Evolutionary conservation across 2,888 invertebrate species (phyloP).

Genomic region (Empis livida): DNA sequence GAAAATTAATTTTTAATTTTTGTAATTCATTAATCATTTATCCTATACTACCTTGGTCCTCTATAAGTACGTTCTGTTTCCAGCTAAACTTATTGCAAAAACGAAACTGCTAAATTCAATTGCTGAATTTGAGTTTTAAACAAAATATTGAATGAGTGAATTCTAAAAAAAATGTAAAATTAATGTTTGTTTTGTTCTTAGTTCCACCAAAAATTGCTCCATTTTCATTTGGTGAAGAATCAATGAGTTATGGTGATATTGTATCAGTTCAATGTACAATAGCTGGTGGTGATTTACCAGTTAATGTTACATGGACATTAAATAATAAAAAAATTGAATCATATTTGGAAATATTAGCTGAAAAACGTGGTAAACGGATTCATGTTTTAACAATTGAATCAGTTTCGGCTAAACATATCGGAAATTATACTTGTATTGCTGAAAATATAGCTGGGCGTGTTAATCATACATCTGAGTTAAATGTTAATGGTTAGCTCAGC

Average conservation of each 20-base stretch:
- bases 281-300: constrained; percentile 44
- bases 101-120: neutral
- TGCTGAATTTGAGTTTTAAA: no score
- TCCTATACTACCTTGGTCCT: neutral
- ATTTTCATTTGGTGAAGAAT: constrained; percentile 59
- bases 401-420: constrained; percentile 54
- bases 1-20: constrained; percentile 15
- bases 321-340: constrained; percentile 37
- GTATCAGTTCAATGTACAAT: constrained; percentile 40
- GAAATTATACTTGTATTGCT: constrained; percentile 63
- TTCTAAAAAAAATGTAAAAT: neutral
- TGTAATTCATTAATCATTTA: neutral
- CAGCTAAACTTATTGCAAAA: neutral
- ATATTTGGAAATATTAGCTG: constrained; percentile 30
- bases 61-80: neutral
- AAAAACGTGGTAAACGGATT: constrained; percentile 38
- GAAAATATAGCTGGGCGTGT: constrained; percentile 59
- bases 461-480: constrained; percentile 54
- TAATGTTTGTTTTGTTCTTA: constrained; percentile 21
- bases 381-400: constrained; percentile 52
- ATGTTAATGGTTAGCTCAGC: constrained; percentile 50
- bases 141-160: no score
- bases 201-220: constrained; percentile 64
- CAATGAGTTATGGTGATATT: constrained; percentile 53
- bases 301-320: constrained; percentile 46